Evolutionary conservation across 2,888 invertebrate species (phyloP), one percentile per base, ranked within the genome.

Genomic region (Gastracanthus pulcherrimus): DNA sequence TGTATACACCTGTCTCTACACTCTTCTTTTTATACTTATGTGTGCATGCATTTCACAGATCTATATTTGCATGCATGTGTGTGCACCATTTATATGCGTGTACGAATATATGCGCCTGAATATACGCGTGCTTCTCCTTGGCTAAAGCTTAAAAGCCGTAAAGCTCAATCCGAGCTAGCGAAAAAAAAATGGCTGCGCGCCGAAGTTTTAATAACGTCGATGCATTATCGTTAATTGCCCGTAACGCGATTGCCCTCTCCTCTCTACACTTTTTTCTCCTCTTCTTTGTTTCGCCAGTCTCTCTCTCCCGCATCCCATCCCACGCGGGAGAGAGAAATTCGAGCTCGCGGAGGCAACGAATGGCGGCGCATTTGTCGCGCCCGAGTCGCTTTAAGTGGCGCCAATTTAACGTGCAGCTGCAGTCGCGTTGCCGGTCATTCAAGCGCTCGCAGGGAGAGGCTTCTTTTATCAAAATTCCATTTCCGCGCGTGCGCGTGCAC

Each of bases 211-310:
- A 72, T 62, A 67, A 58, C 69, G 19, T 19, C 70, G 60, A 80
- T 76, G 41, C 58, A 36, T 71, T 75, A 69, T 29, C 34, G 67
- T 31, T 70, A 75, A 75, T 75, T 70, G 75, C 16, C 38, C 31
- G 66, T 66, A n/a, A 72, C 41, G 38, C 51, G 36, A 70, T 62
- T 34, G 36, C 48, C 19, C 16, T n/a, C 38, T 7, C 36, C 23
- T n/a, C 38, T 7, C 36, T 11, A 23, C 19, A 2, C 23, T 41
- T 19, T n/a, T 31, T 9, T 5, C 13, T 31, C 13, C 64, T 36
- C 1, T 9, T 23, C 4, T 38, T 41, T 38, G 38, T 41, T 64
- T 36, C 38, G 6, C 13, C 16, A 7, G 7, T 7, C 7, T 62
- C 31, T 16, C 3, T 31, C 29, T 62, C n/a, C 6, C 36, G 13